Conservation (phyloP, 2,797 vertebrate species). For the Sus cebifrons region DNA sequence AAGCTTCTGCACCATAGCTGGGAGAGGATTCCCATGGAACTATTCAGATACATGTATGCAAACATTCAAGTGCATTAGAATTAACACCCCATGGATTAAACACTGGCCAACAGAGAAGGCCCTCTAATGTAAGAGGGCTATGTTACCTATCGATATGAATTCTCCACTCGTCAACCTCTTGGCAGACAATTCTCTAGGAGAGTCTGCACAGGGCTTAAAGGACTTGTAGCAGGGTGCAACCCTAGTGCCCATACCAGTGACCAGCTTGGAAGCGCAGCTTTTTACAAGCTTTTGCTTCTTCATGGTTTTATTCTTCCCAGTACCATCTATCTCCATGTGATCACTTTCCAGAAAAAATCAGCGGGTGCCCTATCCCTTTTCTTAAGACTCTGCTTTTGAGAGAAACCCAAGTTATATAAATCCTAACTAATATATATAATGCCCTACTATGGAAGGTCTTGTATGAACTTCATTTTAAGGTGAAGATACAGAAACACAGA, state of each 20-base stretch:
- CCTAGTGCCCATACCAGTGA: rapidly evolving
- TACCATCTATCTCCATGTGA: rapidly evolving
- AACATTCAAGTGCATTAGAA: not conserved
- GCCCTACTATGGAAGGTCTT: not conserved
- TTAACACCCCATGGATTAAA: not conserved
- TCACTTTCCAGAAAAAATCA: not conserved
- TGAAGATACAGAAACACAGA: not conserved
- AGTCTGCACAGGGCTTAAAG: too few relatives aligned
- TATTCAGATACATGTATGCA: not conserved
- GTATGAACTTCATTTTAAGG: not conserved
- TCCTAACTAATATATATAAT: not conserved
- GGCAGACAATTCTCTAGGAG: not conserved
- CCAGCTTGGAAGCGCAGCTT: not conserved
- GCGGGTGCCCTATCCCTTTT: not conserved
- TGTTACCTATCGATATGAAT: not conserved
- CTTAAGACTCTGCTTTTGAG: not conserved
- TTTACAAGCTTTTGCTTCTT: not conserved
- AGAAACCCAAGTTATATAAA: not conserved
- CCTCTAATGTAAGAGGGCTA: too few relatives aligned
- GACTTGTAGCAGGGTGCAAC: not conserved
- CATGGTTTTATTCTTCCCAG: not conserved
- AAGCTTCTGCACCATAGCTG: not conserved
- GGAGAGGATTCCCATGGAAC: not conserved
- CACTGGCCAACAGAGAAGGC: too few relatives aligned
- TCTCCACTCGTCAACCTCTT: rapidly evolving